These are phyloP conservation scores for Seriola dumerili DNA, from an alignment of 2,113 vertebrate genomes.

Conservation along the genomic window DNA sequence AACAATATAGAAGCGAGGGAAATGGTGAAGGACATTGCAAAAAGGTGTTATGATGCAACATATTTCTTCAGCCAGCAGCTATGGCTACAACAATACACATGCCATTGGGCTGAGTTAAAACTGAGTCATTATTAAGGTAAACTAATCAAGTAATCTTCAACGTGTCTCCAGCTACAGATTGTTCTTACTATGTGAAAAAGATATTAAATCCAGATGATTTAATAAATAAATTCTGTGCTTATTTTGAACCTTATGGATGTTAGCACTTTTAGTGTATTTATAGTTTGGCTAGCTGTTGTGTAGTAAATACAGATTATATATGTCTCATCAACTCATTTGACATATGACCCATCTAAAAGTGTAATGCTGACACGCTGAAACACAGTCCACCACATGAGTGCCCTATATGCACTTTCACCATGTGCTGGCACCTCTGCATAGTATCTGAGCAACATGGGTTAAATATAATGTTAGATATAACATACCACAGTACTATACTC, in stretches of 20 bases:
- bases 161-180: constrained; percentile 17
- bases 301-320: constrained; percentile 74
- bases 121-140: constrained; percentile 48
- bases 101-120: constrained; percentile 32
- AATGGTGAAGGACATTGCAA: constrained; percentile 24
- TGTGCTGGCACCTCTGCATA: constrained; percentile 27
- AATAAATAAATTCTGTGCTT: constrained; percentile 36
- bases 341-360: constrained; percentile 78
- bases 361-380: constrained; percentile 77
- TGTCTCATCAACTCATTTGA: constrained; percentile 73
- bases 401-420: constrained; percentile 59
- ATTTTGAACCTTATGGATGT: constrained; percentile 49
- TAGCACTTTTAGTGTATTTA: constrained; percentile 68
- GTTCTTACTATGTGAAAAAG: constrained; percentile 25
- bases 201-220: constrained; percentile 49
- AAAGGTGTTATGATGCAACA: constrained; percentile 39
- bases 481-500: neutral
- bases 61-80: constrained; percentile 41
- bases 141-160: constrained; percentile 13
- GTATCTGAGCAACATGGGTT: constrained; percentile 19
- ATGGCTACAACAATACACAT: constrained; percentile 38
- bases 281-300: constrained; percentile 69
- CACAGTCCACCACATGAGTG: constrained; percentile 52
- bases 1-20: neutral
- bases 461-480: constrained; percentile 43